Base-by-base conservation (phyloP, 1,140 invertebrate genomes). In the Sminthurides bifidus region DNA sequence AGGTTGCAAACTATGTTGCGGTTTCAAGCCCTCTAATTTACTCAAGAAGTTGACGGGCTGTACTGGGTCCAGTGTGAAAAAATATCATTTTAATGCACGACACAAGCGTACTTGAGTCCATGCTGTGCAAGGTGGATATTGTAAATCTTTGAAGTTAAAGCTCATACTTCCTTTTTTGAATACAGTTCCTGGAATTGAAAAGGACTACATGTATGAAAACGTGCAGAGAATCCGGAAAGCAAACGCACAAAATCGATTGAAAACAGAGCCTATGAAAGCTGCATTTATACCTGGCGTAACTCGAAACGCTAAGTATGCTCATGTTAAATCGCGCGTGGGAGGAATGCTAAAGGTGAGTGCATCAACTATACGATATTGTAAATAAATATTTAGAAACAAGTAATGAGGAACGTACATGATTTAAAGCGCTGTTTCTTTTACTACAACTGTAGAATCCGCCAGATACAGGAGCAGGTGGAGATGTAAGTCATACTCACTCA, bases 281-380 rank as follows among this genome's bases (percentile, higher is more conserved):
- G 50, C 43, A 12, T 65, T 61, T 30, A 56, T 65, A 37, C 63
- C 63, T 27, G 63, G 63, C 19, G 59, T 65, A 3, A 65, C 63
- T 1, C 61, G 61, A 52, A 65, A 65, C 55, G 31, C 50, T 38
- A 61, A 58, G 46, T 65, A 65, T 55, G 54, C 54, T 24, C 63
- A 65, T 46, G 63, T 65, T 3, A 33, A 37, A 12, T 65, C 63
- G 0, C 31, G 52, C 24, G 50, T 65, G 12, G 57, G 54, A 5
- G 57, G 54, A 37, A 54, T 51, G 38, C 37, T 60, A n/a, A 21
- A 54, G 17, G 59, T 64, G 56, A 60, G 52, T 53, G 52, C 51
- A 6, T 35, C 17, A 27, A 40, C 12, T 40, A n/a, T 43, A 53
- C 3, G 15, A 5, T 26, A 40, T 44, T 23, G 27, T 19, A 40